These are phyloP conservation scores for Theropithecus gelada DNA, from an alignment of 2,113 vertebrate genomes.

Conservation along the genomic window DNA sequence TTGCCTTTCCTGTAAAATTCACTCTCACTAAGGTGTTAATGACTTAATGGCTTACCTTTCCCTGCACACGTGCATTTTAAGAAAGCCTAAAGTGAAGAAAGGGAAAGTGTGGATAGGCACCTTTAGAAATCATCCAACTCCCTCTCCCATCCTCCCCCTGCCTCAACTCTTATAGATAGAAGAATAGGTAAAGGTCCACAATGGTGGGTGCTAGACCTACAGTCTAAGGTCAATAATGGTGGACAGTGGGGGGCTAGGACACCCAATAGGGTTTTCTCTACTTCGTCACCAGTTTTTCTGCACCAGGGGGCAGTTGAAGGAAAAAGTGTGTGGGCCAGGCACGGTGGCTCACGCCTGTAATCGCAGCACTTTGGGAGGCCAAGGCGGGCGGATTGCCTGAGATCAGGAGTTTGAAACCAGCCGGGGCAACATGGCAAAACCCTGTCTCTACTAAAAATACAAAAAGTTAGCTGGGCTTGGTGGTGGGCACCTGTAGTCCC, in stretches of 20 bases:
- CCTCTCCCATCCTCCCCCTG: not conserved
- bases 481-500: too few species aligned
- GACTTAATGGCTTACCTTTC: not conserved
- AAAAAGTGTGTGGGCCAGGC: not conserved
- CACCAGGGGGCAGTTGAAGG: not conserved
- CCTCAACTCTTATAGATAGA: not conserved
- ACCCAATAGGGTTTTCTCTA: not conserved
- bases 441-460: too few species aligned
- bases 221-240: not conserved
- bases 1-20: constrained; percentile 37
- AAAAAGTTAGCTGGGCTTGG: too few species aligned
- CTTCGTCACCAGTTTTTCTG: not conserved
- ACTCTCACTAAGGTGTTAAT: constrained; percentile 17
- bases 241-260: not conserved
- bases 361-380: too few species aligned
- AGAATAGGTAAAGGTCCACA: not conserved
- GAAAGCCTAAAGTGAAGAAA: not conserved
- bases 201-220: not conserved
- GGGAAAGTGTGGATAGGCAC: not conserved
- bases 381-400: too few species aligned
- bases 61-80: not conserved
- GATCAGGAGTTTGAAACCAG: too few species aligned
- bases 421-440: too few species aligned
- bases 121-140: not conserved
- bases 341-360: too few species aligned